A percentile compares a stretch with the other conserved stretches of the same genome.
Evolutionary conservation across 2,888 invertebrate species (phyloP).

Genomic region (Epinotia demarniana): DNA sequence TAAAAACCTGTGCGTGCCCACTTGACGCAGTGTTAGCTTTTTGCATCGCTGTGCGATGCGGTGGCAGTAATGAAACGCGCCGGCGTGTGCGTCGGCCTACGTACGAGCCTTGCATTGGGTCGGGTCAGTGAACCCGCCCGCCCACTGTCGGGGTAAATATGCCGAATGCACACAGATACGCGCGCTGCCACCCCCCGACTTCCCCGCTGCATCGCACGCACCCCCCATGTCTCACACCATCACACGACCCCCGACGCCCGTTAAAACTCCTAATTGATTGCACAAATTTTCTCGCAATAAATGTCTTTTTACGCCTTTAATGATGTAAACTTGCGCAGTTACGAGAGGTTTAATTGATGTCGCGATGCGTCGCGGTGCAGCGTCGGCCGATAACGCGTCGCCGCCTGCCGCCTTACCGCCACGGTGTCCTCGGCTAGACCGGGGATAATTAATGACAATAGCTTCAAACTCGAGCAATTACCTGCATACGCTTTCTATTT

Average conservation of each 20-base stretch:
- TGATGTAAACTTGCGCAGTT: conserved; percentile 82
- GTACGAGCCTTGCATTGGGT: conserved; percentile 83
- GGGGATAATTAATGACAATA: conserved; percentile 75
- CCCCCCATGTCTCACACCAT: conserved; percentile 56
- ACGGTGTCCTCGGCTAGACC: conserved; percentile 62
- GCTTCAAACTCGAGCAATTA: conserved; percentile 59
- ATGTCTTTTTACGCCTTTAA: conserved; percentile 84
- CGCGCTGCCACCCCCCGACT: conserved; percentile 71
- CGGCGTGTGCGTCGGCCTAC: conserved; percentile 77
- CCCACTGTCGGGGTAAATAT: conserved; percentile 84
- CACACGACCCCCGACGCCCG: conserved; percentile 58
- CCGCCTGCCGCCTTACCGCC: conserved; percentile 52
- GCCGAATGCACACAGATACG: conserved; percentile 85
- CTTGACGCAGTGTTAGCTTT: conserved; percentile 80
- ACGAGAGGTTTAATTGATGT: conserved; percentile 76
- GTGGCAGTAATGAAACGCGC: conserved; percentile 76
- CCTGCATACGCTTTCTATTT: conserved; percentile 40
- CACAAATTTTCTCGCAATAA: conserved; percentile 84
- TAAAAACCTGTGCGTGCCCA: conserved; percentile 76
- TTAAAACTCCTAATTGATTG: conserved; percentile 84
- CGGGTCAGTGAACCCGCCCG: conserved; percentile 83
- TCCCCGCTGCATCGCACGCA: conserved; percentile 76
- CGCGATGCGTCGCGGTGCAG: conserved; percentile 65
- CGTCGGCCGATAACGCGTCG: conserved; percentile 55
- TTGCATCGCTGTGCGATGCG: conserved; percentile 71